Evolutionary conservation across 2,113 vertebrate species (phyloP).

Genomic region (Tor tambroides): DNA sequence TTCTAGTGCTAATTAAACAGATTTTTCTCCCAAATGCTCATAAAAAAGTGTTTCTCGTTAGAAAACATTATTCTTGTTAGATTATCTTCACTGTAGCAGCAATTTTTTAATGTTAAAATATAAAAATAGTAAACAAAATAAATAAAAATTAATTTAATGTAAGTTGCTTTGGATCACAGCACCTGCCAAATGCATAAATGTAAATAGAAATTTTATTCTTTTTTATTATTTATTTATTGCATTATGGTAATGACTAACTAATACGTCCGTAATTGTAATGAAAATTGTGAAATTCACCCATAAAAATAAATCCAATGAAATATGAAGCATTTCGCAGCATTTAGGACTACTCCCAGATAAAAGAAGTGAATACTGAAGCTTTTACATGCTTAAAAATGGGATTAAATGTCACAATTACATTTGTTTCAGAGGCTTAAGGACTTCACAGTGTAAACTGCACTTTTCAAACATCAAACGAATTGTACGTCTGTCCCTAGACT

Average conservation of each 20-base stretch:
- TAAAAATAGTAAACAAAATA: not conserved
- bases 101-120: not conserved
- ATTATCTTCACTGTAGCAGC: not conserved
- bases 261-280: not conserved
- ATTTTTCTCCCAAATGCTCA: not conserved
- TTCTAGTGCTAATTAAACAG: not conserved
- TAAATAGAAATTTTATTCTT: too few species aligned
- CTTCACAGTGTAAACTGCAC: not conserved
- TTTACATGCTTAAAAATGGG: not conserved
- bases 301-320: not conserved
- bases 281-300: not conserved
- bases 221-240: too few species aligned
- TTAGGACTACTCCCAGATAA: not conserved
- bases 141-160: not conserved
- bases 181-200: too few species aligned
- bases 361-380: not conserved
- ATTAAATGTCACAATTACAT: constrained; percentile 10
- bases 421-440: not conserved
- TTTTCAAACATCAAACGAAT: constrained; percentile 25
- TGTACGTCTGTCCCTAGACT: not conserved
- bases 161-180: too few species aligned
- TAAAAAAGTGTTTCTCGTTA: not conserved
- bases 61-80: not conserved
- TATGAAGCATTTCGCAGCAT: not conserved
- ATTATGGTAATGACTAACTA: not conserved